Conservation (phyloP, 2,888 invertebrate genomes). For the Sinelater perroti region DNA sequence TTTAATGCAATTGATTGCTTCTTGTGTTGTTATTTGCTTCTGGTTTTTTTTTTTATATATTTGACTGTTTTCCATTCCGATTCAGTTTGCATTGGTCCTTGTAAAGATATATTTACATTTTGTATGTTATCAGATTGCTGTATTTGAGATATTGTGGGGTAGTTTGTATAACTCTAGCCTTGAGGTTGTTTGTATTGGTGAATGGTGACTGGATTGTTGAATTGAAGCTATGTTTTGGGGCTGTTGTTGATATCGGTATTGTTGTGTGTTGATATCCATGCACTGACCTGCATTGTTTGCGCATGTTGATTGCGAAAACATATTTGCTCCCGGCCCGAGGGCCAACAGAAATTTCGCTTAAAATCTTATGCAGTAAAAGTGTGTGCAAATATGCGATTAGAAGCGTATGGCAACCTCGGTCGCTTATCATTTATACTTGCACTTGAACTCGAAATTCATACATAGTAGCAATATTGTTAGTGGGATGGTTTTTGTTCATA, state of each 20-base stretch:
- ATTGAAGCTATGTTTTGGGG: conserved; percentile 1
- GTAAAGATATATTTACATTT: conserved; percentile 9
- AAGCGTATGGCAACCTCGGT: too few species aligned
- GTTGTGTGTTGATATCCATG: conserved; percentile 6
- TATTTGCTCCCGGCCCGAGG: conserved; percentile 3
- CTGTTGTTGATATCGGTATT: conserved; percentile 7
- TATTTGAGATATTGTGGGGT: conserved; percentile 1
- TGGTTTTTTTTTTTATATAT: conserved; percentile 8
- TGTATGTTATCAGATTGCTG: conserved; percentile 2
- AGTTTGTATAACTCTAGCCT: not conserved
- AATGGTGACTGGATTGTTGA: not conserved
- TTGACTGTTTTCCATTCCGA: conserved; percentile 3
- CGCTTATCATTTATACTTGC: too few species aligned
- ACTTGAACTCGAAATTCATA: too few species aligned
- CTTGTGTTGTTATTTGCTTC: conserved; percentile 1
- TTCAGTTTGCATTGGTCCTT: conserved; percentile 16
- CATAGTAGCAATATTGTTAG: too few species aligned
- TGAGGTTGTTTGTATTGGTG: conserved; percentile 11
- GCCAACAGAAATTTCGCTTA: too few species aligned
- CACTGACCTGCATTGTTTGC: conserved; percentile 4
- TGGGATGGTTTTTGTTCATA: too few species aligned
- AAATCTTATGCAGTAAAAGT: too few species aligned
- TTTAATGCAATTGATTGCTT: conserved; percentile 2
- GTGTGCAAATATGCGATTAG: too few species aligned
- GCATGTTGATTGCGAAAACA: conserved; percentile 5